Evolutionary conservation across 2,113 vertebrate genomes (phyloP), one percentile per base, ranked within the genome.

Genomic region (Octodon degus): DNA sequence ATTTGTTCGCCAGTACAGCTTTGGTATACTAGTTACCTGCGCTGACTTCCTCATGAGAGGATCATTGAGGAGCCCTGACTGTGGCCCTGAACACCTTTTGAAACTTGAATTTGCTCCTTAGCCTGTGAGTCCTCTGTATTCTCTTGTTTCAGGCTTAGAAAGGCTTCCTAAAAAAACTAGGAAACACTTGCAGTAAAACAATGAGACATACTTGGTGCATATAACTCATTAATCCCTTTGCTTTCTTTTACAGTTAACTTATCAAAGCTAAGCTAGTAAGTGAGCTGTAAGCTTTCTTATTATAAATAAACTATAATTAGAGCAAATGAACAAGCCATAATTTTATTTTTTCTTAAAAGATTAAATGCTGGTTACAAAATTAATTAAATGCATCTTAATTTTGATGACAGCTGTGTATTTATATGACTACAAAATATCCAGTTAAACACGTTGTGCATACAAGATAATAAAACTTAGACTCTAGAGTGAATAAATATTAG

Each of bases 301-400:
- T 70, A 62, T 62, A 22, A 16, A 24, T 63, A 63, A 82, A 24
- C 65, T 70, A 72, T 70, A 72, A 53, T 72, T 43, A 90, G 8
- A 80, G 17, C 8, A 62, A 92, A 91, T 37, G 68, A 19, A 50
- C 3, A 50, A 91, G 37, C 58, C 1, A 77, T 9, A 77, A 86
- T 74, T 79, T 17, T 83, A 86, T 83, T 82, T 67, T 47, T 74
- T 62, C 80, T 79, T 68, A 90, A 47, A 93, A 72, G 43, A 79
- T 94, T 96, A 92, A 86, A 96, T 12, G 40, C 17, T 70, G 50
- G 5, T 74, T 76, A 82, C 25, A 93, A 68, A 80, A 37, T 12
- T 90, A 91, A 80, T 53, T 62, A 76, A 91, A 47, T 85, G 7
- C 1, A 76, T 68, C 25, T 91, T 86, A 84, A 89, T 91, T 93